phyloP scores from a whole-genome alignment of 2,797 vertebrate species.

The Cossypha dichroa region DNA sequence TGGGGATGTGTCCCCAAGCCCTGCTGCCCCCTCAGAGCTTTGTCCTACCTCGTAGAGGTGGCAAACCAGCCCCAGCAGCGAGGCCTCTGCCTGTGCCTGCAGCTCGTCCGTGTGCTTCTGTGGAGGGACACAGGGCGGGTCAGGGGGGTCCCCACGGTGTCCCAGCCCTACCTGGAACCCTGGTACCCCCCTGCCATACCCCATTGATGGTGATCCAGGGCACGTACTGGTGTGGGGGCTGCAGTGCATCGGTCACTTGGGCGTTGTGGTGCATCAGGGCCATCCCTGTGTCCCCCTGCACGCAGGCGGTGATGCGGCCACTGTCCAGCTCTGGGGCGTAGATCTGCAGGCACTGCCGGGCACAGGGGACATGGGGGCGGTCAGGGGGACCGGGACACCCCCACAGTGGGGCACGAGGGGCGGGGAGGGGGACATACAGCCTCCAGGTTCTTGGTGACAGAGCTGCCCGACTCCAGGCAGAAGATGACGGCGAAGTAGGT shows the following conservation, averaged over 20 bases:
- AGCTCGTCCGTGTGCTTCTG: slow-evolving; percentile 83
- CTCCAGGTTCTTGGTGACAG: slow-evolving; percentile 67
- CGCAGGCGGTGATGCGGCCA: slow-evolving; percentile 75
- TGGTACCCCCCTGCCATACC: slow-evolving; percentile 64
- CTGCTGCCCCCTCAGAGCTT: neutral
- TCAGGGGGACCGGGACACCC: accelerated
- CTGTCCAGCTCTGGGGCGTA: slow-evolving; percentile 56
- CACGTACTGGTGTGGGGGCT: slow-evolving; percentile 85
- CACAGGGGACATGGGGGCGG: accelerated
- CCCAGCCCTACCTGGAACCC: neutral
- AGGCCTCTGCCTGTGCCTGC: slow-evolving; percentile 67
- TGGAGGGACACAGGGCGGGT: accelerated
- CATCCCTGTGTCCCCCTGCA: slow-evolving; percentile 78
- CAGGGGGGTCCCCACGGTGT: neutral
- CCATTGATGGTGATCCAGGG: slow-evolving; percentile 91
- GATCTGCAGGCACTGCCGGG: slow-evolving; percentile 79
- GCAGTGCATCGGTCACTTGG: slow-evolving; percentile 74
- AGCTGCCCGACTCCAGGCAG: slow-evolving; percentile 84
- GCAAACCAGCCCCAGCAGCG: slow-evolving; percentile 84
- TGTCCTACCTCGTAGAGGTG: slow-evolving; percentile 82
- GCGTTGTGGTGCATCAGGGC: slow-evolving; percentile 89
- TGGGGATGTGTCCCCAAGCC: accelerated
- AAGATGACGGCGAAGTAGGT: slow-evolving; percentile 71
- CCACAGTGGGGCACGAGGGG: accelerated
- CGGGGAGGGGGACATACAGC: slow-evolving; percentile 16